Base-by-base conservation (phyloP, 2,113 vertebrate species). In the Pituophis catenifer region DNA sequence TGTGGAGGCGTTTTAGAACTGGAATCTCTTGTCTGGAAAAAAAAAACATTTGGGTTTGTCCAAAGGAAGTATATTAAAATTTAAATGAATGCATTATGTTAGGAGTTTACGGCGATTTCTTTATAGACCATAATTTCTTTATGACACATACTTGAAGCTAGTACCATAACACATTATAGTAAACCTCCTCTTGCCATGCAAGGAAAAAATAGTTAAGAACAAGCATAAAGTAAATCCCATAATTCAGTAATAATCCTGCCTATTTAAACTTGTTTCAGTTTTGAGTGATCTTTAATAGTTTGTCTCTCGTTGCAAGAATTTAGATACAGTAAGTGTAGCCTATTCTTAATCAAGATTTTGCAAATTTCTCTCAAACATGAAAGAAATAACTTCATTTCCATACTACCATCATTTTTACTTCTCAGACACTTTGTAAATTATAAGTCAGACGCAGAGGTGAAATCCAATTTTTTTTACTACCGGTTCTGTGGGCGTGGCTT, bases 11-110 rank as follows among this genome's bases (percentile, higher is more conserved):
- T 89, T 91, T 95, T 94, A 92, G 96, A 94, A 81, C 89, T 96
- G 96, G 95, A 96, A 96, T 94, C 94, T 96, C 94, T 94, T 94
- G 94, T 85, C 38, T 29, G 90, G 94, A 95, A 94, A 94, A 95
- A 92, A 96, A 94, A 94, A 88, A 91, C 62, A 70, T 0, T 33
- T 95, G 92, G 90, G 75, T 33, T 53, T n/a, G 88, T 65, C 93
- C 94, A 92, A 94, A 93, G 48, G 96, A 92, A 96, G 92, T 93
- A 55, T 92, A 95, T 95, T 44, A 96, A 96, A 96, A 93, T 95
- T 95, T 44, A 96, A 96, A 96, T 10, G 55, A 90, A n/a, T 48
- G 38, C 95, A 52, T 96, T 96, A 96, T 94, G 55, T 94, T 88
- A 94, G 92, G 89, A 89, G 57, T 38, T 94, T 93, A 38, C 2